Conservation (phyloP, 1,140 invertebrate genomes). For the Epicauta chinensis region DNA sequence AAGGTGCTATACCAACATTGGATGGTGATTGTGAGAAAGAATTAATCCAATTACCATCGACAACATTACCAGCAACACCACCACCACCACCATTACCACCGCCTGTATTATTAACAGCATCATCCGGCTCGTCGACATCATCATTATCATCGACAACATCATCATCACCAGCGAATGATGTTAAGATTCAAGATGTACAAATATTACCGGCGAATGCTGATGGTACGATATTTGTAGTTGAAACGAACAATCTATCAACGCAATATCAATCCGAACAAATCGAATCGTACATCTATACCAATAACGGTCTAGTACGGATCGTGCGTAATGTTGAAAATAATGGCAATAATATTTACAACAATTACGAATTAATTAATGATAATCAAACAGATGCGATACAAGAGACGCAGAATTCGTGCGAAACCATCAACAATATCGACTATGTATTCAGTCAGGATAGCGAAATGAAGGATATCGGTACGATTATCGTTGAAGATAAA, state of each 20-base stretch:
- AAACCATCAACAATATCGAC: too few species aligned
- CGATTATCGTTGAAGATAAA: too few species aligned
- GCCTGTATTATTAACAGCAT: neutral
- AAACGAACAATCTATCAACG: slow-evolving; percentile 28
- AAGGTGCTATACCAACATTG: slow-evolving; percentile 37
- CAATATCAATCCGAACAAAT: slow-evolving; percentile 22
- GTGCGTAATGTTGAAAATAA: slow-evolving; percentile 9
- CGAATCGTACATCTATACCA: slow-evolving; percentile 30
- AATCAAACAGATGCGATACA: slow-evolving; percentile 3
- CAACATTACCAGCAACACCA: neutral
- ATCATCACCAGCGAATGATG: neutral
- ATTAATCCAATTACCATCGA: too few species aligned
- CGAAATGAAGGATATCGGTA: too few species aligned
- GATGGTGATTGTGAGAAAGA: slow-evolving; percentile 30
- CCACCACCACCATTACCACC: neutral
- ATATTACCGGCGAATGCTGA: slow-evolving; percentile 37
- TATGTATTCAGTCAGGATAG: too few species aligned
- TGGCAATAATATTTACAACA: neutral
- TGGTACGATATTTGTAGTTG: slow-evolving; percentile 38
- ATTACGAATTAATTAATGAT: neutral
- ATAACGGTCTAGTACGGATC: slow-evolving; percentile 31
- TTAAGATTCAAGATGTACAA: slow-evolving; percentile 34
- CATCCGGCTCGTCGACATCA: neutral
- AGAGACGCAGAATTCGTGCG: too few species aligned
- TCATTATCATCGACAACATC: slow-evolving; percentile 8